Percentiles rank a stretch among this genome's conserved stretches.
Evolutionary conservation across 2,113 vertebrate genomes (phyloP).

Genomic region (Grammomys surdaster): DNA sequence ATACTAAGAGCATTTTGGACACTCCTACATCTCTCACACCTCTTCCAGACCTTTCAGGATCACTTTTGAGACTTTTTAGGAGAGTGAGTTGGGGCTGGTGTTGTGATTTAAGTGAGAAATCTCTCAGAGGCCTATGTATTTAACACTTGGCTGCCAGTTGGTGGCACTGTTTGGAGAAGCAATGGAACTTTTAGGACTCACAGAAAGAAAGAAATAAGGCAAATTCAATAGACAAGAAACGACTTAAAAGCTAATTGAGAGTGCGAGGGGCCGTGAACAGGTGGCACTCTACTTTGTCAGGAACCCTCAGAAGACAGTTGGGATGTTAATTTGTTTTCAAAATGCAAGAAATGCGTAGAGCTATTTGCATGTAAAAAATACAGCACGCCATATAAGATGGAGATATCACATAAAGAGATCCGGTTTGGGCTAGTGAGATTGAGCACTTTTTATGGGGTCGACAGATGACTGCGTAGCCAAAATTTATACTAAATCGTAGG

Average conservation of each 20-base stretch:
- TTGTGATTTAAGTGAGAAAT: background rate
- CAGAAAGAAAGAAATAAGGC: background rate
- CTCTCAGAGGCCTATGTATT: background rate
- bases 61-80: background rate
- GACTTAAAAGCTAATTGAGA: conserved; percentile 67
- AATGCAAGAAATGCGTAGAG: conserved; percentile 11
- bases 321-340: conserved; percentile 48
- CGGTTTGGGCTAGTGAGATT: background rate
- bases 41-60: background rate
- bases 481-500: background rate
- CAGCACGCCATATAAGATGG: background rate
- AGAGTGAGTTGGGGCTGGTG: background rate
- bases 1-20: conserved; percentile 22
- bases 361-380: conserved; percentile 49
- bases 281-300: conserved; percentile 14
- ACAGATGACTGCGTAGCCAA: background rate
- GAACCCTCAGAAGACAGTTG: conserved; percentile 37
- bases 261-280: conserved; percentile 39
- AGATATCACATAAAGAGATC: conserved; percentile 11
- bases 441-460: background rate
- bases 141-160: background rate
- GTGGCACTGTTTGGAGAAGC: background rate
- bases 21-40: background rate
- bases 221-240: conserved; percentile 56
- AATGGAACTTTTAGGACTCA: background rate